A percentile compares a stretch with the other conserved stretches of the same genome.
Conservation (phyloP, 2,113 vertebrate genomes). For the Pungitius pungitius region DNA sequence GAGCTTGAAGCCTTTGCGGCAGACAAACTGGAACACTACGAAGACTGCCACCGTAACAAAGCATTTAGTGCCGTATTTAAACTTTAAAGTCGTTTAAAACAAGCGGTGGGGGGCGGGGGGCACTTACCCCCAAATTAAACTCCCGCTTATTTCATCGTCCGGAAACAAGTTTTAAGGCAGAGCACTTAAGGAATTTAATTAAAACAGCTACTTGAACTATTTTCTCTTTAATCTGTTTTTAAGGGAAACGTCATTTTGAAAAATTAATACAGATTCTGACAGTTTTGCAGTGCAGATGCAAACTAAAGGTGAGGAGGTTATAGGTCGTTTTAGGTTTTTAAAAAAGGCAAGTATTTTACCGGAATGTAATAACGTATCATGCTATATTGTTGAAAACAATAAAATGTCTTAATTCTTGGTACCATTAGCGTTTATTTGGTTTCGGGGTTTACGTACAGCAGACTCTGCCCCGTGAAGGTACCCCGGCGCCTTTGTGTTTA, state of each 20-base stretch:
- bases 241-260: slow-evolving; percentile 12
- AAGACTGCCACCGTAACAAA: slow-evolving; percentile 53
- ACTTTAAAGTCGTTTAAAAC: slow-evolving; percentile 17
- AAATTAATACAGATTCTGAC: slow-evolving; percentile 17
- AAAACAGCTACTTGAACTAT: not conserved
- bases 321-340: slow-evolving; percentile 61
- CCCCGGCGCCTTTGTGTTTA: slow-evolving; percentile 73
- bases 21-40: slow-evolving; percentile 63
- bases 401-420: slow-evolving; percentile 82
- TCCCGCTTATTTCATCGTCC: slow-evolving; percentile 7
- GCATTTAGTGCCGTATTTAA: slow-evolving; percentile 53
- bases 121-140: slow-evolving; percentile 15
- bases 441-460: slow-evolving; percentile 63
- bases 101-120: slow-evolving; percentile 4
- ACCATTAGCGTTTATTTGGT: slow-evolving; percentile 77
- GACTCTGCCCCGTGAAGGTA: slow-evolving; percentile 54
- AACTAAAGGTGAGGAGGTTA: slow-evolving; percentile 62
- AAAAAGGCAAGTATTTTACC: slow-evolving; percentile 74
- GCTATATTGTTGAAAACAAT: slow-evolving; percentile 79
- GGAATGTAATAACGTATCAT: slow-evolving; percentile 74
- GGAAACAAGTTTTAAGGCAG: slow-evolving; percentile 27
- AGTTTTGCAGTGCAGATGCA: slow-evolving; percentile 39
- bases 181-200: slow-evolving; percentile 45
- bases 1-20: slow-evolving; percentile 74
- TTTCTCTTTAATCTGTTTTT: slow-evolving; percentile 6